Base-by-base conservation (phyloP, 1,140 invertebrate genomes). In the Geopemphigus sp. region DNA sequence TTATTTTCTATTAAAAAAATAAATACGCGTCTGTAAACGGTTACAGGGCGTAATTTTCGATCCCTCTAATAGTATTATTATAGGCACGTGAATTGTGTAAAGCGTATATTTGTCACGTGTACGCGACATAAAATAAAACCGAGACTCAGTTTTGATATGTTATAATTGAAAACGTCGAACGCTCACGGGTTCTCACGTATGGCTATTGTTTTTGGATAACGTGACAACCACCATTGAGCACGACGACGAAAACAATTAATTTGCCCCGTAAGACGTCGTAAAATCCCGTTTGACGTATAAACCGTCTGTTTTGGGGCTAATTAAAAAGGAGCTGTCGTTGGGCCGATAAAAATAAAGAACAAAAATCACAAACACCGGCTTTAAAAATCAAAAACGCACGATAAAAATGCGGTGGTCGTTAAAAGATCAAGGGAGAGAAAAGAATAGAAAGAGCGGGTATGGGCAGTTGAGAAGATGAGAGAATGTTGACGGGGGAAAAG, bases 151-250 rank as follows among this genome's bases (percentile, higher is more conserved):
- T 19, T 39, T 64, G 29, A 45, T 5, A 64, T 56, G 19, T 6
- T 66, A 47, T 45, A 22, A 66, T 66, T 66, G 39, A 66, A 66
- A 24, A 66, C n/a, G 32, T 66, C n/a, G 29, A 66, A 66, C 22
- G 1, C 0, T 66, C 64, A 8, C 11, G 19, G 19, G 32, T 39
- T 50, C 63, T n/a, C n/a, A n/a, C 19, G 19, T 39, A 54, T 22
- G 0, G 12, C n/a, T 45, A 66, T 45, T 66, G 11, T 66, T 66
- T 63, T 45, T 66, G n/a, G 8, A 39, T 39, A 8, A 39, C 3
- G 32, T 39, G 32, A 39, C 32, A 39, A 39, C 8, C 32, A 8
- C n/a, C n/a, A n/a, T n/a, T 39, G n/a, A 11, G 15, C 26, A 63
- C 26, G 32, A 19, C 26, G 29, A 63, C 32, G 10, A 63, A 15